These are phyloP conservation scores for Sminthurides aquaticus DNA, from an alignment of 2,888 invertebrate genomes.

Conservation along the genomic window DNA sequence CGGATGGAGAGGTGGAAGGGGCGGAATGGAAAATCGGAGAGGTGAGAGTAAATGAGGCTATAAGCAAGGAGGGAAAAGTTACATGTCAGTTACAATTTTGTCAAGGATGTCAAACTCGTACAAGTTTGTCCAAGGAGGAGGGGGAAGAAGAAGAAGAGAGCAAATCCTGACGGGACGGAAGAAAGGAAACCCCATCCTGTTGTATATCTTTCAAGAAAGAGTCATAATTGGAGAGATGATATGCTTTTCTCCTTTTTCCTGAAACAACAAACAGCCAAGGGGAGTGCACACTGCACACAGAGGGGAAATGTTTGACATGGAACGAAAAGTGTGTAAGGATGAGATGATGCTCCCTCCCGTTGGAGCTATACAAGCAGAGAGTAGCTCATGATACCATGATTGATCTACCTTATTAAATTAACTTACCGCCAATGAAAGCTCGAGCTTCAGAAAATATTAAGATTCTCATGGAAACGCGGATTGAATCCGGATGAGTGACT, in stretches of 20 bases:
- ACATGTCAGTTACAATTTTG: constrained; percentile 3
- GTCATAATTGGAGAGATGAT: background rate
- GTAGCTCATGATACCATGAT: too few relatives aligned
- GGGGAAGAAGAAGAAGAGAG: background rate
- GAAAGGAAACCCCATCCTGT: too few relatives aligned
- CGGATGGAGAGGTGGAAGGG: too few relatives aligned
- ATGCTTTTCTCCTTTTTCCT: background rate
- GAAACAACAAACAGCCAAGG: background rate
- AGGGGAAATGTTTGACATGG: too few relatives aligned
- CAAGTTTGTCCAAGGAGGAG: background rate
- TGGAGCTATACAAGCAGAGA: too few relatives aligned
- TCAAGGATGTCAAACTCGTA: background rate
- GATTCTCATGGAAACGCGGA: background rate
- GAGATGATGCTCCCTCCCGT: too few relatives aligned
- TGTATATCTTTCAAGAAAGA: background rate
- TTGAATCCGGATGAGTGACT: background rate
- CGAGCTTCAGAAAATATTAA: background rate
- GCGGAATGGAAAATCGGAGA: too few relatives aligned
- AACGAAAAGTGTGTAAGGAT: too few relatives aligned
- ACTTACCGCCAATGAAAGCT: background rate
- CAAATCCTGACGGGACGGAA: background rate
- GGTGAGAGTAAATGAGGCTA: too few relatives aligned
- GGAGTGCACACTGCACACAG: background rate
- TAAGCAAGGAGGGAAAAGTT: background rate
- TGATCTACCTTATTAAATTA: background rate